Evolutionary conservation across 2,797 vertebrate species (phyloP).

Genomic region (Sorex maritimensis): DNA sequence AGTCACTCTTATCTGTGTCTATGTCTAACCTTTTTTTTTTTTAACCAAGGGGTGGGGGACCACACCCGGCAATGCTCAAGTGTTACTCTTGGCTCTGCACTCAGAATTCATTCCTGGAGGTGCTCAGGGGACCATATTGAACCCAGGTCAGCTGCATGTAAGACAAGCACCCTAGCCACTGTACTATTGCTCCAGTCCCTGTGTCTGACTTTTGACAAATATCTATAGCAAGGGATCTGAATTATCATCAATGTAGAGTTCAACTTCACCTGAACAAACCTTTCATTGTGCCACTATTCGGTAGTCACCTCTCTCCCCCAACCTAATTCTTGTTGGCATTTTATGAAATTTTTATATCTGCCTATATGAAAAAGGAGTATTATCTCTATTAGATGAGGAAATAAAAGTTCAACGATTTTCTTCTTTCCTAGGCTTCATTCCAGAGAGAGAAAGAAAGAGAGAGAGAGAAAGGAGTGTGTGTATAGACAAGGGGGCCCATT

Average conservation of each 20-base stretch:
- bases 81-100: too few relatives aligned
- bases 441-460: slow-evolving; percentile 29
- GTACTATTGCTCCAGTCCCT: too few relatives aligned
- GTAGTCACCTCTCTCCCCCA: background rate
- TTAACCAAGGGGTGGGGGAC: too few relatives aligned
- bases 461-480: background rate
- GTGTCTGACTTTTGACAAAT: background rate
- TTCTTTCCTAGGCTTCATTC: slow-evolving; percentile 67
- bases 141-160: too few relatives aligned
- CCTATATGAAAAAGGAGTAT: slow-evolving; percentile 9
- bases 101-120: too few relatives aligned
- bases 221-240: background rate
- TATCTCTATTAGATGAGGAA: background rate
- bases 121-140: too few relatives aligned
- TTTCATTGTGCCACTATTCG: background rate
- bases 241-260: background rate
- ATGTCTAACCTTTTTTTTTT: too few relatives aligned
- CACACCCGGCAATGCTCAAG: too few relatives aligned
- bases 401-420: background rate
- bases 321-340: background rate
- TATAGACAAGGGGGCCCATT: background rate
- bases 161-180: too few relatives aligned
- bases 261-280: background rate
- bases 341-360: background rate
- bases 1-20: background rate